A percentile compares a stretch with the other conserved stretches of the same genome.
These are phyloP conservation scores for Microtus ochrogaster DNA, from an alignment of 2,113 vertebrate genomes.

Conservation along the genomic window DNA sequence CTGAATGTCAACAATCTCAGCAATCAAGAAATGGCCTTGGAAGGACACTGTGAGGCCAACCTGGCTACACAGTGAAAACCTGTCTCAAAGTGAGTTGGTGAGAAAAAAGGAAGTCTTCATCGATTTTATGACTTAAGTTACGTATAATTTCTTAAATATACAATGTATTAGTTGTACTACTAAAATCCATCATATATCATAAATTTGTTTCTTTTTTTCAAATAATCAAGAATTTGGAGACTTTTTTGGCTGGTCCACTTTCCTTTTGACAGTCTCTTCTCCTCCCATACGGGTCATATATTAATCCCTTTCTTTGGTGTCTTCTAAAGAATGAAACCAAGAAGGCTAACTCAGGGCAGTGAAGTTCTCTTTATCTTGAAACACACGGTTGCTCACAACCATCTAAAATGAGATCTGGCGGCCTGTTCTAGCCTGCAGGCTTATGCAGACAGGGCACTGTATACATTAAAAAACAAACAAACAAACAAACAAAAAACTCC, in stretches of 20 bases:
- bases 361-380: conserved; percentile 1
- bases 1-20: not conserved
- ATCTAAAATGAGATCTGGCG: too few relatives aligned
- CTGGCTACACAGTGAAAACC: not conserved
- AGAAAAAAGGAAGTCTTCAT: not conserved
- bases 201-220: not conserved
- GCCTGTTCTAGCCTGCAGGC: too few relatives aligned
- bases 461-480: too few relatives aligned
- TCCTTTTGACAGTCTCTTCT: not conserved
- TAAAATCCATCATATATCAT: not conserved
- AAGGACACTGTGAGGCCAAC: too few relatives aligned
- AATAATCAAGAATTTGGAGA: conserved; percentile 48
- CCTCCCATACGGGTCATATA: not conserved
- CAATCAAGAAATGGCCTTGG: not conserved
- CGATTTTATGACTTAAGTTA: conserved; percentile 1
- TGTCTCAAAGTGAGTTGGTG: not conserved
- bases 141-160: not conserved
- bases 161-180: not conserved
- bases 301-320: conserved; percentile 18
- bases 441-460: too few relatives aligned
- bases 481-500: too few relatives aligned
- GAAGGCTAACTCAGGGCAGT: not conserved
- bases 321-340: not conserved
- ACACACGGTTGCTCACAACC: too few relatives aligned
- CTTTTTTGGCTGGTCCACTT: not conserved